phyloP scores from a whole-genome alignment of 2,113 vertebrate genomes.

The Tenebrosternarchus preto region DNA sequence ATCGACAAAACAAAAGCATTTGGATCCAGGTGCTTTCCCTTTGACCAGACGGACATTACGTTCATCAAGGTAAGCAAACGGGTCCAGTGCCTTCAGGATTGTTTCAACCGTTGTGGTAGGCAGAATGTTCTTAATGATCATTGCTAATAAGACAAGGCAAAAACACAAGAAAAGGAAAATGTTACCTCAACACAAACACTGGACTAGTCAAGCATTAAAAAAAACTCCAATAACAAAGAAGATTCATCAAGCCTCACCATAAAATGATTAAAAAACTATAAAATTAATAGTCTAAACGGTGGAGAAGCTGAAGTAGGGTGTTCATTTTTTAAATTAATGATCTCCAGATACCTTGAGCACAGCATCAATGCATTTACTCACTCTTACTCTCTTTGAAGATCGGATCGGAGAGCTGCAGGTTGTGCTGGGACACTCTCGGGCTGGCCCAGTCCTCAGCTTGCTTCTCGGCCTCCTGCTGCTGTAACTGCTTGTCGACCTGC shows the following conservation, averaged over 20 bases:
- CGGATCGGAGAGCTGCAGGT: constrained; percentile 56
- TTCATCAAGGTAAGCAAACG: constrained; percentile 87
- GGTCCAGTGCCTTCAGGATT: constrained; percentile 88
- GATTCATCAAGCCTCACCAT: too few relatives aligned
- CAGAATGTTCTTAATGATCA: constrained; percentile 93
- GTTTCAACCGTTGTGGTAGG: constrained; percentile 87
- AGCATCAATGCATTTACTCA: constrained; percentile 47
- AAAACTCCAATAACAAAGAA: background rate
- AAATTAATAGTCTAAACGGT: too few relatives aligned
- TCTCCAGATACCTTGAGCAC: background rate
- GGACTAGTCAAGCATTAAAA: background rate
- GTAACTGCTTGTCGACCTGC: constrained; percentile 75
- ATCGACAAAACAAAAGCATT: constrained; percentile 92
- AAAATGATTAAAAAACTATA: too few relatives aligned
- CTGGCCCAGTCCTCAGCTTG: constrained; percentile 66
- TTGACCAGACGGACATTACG: constrained; percentile 92
- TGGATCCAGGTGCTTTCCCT: constrained; percentile 83
- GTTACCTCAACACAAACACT: background rate
- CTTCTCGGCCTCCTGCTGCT: constrained; percentile 67
- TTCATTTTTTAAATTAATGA: too few relatives aligned
- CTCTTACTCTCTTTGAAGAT: constrained; percentile 79
- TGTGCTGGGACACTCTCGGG: constrained; percentile 55
- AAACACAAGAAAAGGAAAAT: background rate
- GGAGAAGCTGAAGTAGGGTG: too few relatives aligned
- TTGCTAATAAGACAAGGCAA: constrained; percentile 72